Evolutionary conservation across 2,888 invertebrate genomes (phyloP).

Genomic region (Tiliacea aurago): DNA sequence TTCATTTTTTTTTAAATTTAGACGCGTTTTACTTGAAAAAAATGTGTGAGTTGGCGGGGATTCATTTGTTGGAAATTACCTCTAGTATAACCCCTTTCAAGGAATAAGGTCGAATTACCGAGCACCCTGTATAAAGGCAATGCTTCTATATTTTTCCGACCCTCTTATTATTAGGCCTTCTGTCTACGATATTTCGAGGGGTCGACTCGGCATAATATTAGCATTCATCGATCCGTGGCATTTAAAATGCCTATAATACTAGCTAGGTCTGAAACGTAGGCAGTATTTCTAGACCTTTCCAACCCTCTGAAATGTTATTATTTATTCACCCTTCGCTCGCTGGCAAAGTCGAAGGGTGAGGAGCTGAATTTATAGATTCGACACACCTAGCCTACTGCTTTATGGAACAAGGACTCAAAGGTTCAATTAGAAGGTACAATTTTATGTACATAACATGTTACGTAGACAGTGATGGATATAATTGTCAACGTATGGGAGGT

Average conservation of each 20-base stretch:
- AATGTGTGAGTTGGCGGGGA: too few species aligned
- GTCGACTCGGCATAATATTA: not conserved
- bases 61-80: too few species aligned
- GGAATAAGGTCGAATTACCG: too few species aligned
- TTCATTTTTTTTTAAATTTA: too few species aligned
- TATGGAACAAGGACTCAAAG: not conserved
- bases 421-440: not conserved
- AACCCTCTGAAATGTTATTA: slow-evolving; percentile 28
- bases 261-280: not conserved
- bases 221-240: slow-evolving; percentile 7
- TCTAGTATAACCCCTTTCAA: too few species aligned
- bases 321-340: slow-evolving; percentile 15
- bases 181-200: slow-evolving; percentile 10
- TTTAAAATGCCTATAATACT: not conserved
- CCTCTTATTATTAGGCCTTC: slow-evolving; percentile 1
- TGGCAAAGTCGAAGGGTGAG: slow-evolving; percentile 8
- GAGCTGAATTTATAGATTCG: not conserved
- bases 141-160: slow-evolving; percentile 29
- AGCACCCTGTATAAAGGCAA: not conserved
- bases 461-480: not conserved
- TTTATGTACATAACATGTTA: not conserved
- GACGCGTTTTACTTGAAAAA: too few species aligned
- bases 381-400: not conserved
- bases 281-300: slow-evolving; percentile 28
- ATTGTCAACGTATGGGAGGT: too few species aligned